Base-by-base conservation (phyloP, 2,888 invertebrate genomes). In the Pachydiplax longipennis region DNA sequence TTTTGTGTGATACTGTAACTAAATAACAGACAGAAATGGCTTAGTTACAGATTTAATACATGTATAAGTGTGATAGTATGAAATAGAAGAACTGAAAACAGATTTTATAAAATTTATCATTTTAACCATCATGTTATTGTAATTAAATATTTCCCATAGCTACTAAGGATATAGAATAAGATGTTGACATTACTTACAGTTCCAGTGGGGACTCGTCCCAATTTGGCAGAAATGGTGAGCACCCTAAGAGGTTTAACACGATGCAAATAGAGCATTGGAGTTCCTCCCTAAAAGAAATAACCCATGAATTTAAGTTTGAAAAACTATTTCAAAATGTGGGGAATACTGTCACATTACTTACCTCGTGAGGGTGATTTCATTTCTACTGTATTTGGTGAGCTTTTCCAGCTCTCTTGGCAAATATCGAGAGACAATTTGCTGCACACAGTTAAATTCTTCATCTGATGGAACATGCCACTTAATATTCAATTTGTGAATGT, bases 401-500 rank as follows among this genome's bases (percentile, higher is more conserved):
- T 94, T 95, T 0, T 94, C 93, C 90, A 97, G 93, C 93, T 97
- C 96, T 0, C 96, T 95, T 73, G 95, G 94, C 91, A 98, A 93
- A 93, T 96, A 97, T 92, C 95, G 95, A 91, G 95, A 94, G 22
- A 97, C 94, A 13, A 98, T 93, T 92, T 95, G 94, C 92, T 96
- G 96, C 1, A 97, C 96, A 91, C 96, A 95, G 0, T 94, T 93
- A 0, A 97, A 95, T 93, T 98, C 98, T 73, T 95, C 95, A 37
- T 95, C 94, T 37, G 95, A 95, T 0, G 98, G 98, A 83, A 96
- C 94, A 93, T 97, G 97, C 98, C 98, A 98, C 80, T 96, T 94
- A 35, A 98, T 94, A 12, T 96, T 94, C 31, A 97, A 94, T 44
- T 96, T 95, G 91, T 96, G 94, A 35, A 97, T 93, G 92, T 96